Conservation (phyloP, 2,888 invertebrate species). For the Mechanitis messenoides region DNA sequence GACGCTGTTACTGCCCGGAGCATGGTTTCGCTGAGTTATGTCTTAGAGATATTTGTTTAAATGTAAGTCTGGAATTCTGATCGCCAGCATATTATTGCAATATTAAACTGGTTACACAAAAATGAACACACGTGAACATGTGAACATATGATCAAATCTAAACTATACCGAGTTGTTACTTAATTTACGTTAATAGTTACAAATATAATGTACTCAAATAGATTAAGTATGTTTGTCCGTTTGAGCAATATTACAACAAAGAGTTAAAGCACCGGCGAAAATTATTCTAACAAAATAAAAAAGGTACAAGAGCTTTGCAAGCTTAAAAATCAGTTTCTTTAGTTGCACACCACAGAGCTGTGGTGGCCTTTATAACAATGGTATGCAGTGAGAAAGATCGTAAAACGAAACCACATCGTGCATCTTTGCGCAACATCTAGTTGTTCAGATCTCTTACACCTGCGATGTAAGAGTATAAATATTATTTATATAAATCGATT, state of each 20-base stretch:
- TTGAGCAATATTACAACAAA: too few species aligned
- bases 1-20: not conserved
- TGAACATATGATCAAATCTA: too few species aligned
- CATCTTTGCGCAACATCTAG: slow-evolving; percentile 26
- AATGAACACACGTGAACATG: too few species aligned
- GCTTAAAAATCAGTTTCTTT: not conserved
- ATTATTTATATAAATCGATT: too few species aligned
- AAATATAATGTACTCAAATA: too few species aligned
- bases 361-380: slow-evolving; percentile 16
- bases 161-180: too few species aligned
- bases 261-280: too few species aligned
- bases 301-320: not conserved
- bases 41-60: not conserved
- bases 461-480: not conserved
- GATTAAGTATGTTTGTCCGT: too few species aligned
- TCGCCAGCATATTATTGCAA: too few species aligned
- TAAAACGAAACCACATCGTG: slow-evolving; percentile 18
- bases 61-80: not conserved
- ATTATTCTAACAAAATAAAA: not conserved
- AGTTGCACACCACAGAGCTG: not conserved
- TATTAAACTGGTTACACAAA: too few species aligned
- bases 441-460: slow-evolving; percentile 12
- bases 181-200: too few species aligned
- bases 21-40: not conserved
- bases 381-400: slow-evolving; percentile 19